Evolutionary conservation across 2,797 vertebrate genomes (phyloP).

Genomic region (Falco naumanni): DNA sequence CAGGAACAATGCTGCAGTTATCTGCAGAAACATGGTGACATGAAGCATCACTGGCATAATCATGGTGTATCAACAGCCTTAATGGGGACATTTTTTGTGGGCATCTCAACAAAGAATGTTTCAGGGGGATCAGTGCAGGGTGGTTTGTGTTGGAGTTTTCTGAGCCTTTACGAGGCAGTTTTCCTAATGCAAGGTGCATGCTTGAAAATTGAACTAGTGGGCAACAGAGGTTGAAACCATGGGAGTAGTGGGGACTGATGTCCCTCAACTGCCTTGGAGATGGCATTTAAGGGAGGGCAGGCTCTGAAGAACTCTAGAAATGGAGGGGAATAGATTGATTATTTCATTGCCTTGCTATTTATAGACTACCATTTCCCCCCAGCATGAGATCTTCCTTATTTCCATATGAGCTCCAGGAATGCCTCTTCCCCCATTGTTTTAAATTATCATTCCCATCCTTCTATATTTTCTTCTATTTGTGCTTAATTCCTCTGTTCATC

Average conservation of each 20-base stretch:
- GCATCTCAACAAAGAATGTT: background rate
- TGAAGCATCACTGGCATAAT: background rate
- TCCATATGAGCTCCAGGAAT: conserved; percentile 39
- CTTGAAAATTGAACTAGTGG: background rate
- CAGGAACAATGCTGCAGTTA: background rate
- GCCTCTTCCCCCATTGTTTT: conserved; percentile 19
- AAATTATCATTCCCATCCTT: conserved; percentile 32
- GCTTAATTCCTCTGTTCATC: conserved; percentile 43
- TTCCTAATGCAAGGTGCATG: background rate
- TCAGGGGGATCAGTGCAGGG: background rate
- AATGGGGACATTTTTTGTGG: background rate
- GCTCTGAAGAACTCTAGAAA: background rate
- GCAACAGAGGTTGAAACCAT: background rate
- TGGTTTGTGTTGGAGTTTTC: background rate
- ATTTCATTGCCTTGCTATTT: conserved; percentile 26
- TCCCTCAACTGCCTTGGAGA: background rate
- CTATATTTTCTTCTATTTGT: background rate
- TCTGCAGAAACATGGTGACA: background rate
- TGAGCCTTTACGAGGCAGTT: background rate
- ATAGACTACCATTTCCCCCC: background rate
- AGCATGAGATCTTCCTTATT: conserved; percentile 38
- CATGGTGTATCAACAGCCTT: background rate
- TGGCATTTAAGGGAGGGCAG: background rate
- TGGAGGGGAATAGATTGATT: background rate
- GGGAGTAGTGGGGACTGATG: background rate